These are phyloP conservation scores for Blastobasis lacticolella DNA, from an alignment of 2,888 invertebrate genomes.

Conservation along the genomic window DNA sequence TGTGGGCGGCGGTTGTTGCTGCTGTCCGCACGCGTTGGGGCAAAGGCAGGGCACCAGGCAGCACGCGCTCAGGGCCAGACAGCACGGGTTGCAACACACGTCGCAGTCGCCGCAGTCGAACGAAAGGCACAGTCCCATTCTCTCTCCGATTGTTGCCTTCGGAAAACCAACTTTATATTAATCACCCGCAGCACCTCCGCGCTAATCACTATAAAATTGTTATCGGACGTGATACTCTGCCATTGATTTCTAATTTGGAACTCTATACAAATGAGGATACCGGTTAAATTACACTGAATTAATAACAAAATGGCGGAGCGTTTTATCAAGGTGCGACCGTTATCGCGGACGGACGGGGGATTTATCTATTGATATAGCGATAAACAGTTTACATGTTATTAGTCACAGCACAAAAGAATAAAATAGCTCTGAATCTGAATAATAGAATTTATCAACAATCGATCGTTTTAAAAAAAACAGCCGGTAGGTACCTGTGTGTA, in stretches of 20 bases:
- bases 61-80: constrained; percentile 57
- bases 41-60: constrained; percentile 61
- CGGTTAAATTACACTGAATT: constrained; percentile 13
- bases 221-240: no score
- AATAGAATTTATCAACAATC: no score
- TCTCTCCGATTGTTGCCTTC: constrained; percentile 11
- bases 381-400: constrained; percentile 7
- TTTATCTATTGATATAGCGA: constrained; percentile 39
- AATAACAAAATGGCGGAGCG: constrained; percentile 24
- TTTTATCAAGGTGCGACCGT: constrained; percentile 23
- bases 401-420: no score
- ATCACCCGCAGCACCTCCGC: no score
- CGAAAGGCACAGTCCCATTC: constrained; percentile 62
- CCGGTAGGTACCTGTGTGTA: no score
- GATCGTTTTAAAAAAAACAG: no score
- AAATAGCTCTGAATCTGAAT: no score
- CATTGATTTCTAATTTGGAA: background rate
- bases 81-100: constrained; percentile 59
- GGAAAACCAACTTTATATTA: background rate
- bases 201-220: no score
- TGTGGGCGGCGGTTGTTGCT: constrained; percentile 44
- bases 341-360: constrained; percentile 23
- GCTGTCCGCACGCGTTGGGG: constrained; percentile 62
- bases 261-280: constrained; percentile 17
- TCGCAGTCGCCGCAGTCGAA: constrained; percentile 61